A percentile compares a stretch with the other conserved stretches of the same genome.
Evolutionary conservation across 2,113 vertebrate genomes (phyloP).

Genomic region (Calyptommatus sinebrachiatus): DNA sequence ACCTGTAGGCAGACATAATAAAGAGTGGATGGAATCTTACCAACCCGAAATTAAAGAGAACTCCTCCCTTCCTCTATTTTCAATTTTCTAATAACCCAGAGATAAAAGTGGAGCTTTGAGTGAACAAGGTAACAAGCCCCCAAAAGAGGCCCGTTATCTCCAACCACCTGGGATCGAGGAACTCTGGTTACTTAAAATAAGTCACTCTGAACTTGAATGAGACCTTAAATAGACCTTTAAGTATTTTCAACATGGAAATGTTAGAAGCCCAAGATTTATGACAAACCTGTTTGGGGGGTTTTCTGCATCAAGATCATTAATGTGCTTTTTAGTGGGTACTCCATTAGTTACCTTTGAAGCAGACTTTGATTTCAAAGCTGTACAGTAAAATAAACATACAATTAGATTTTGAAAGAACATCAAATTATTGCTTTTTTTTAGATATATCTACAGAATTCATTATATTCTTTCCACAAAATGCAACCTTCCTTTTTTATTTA

Average conservation of each 20-base stretch:
- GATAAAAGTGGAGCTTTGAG: not conserved
- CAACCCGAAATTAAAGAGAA: not conserved
- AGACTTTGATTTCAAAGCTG: conserved; percentile 66
- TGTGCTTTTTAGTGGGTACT: conserved; percentile 65
- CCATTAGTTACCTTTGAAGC: conserved; percentile 68
- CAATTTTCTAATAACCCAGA: not conserved
- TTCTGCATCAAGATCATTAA: conserved; percentile 61
- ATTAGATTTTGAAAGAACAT: conserved; percentile 31
- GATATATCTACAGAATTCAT: not conserved
- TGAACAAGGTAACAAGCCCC: not conserved
- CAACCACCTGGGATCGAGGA: not conserved
- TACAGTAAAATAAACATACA: conserved; percentile 59
- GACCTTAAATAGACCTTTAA: not conserved
- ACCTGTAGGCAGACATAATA: too few species aligned
- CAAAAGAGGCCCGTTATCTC: too few species aligned
- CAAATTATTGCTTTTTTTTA: not conserved
- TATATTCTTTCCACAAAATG: not conserved
- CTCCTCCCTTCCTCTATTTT: not conserved
- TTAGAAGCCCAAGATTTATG: not conserved
- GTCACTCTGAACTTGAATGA: not conserved
- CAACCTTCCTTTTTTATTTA: not conserved
- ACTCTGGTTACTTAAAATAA: not conserved
- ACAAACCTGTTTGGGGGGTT: conserved; percentile 63
- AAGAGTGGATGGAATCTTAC: not conserved
- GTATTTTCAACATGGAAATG: conserved; percentile 10